Evolutionary conservation across 2,797 vertebrate species (phyloP), one percentile per base, ranked within the genome.

Genomic region (Acipenser oxyrinchus): DNA sequence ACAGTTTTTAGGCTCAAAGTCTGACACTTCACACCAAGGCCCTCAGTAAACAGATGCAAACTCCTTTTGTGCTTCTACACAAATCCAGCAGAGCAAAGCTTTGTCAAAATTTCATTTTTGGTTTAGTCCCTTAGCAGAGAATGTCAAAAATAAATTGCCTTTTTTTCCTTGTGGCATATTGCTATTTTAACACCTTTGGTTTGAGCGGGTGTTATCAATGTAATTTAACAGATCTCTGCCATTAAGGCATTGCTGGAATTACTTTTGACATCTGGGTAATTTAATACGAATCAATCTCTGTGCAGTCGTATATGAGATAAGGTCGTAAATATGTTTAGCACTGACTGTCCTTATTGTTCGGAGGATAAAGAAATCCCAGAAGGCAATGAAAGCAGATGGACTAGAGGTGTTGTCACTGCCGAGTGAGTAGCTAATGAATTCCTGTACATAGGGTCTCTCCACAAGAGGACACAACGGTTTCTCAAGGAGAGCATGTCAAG

Each of bases 341-440:
- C 75, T 77, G 79, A 72, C 75, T 77, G 78, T 83, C 77, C 79
- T 83, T 79, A 81, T 87, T 81, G 84, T 83, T 78, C 74, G 60
- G 63, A 68, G 70, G 72, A 74, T 75, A 65, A 69, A 1, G 57
- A 65, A 76, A 53, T 67, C 82, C 76, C 77, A 66, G 72, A 81
- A 81, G 77, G 78, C 72, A 9, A 57, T 48, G 12, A 18, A 8
- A 81, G 84, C 84, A 88, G 84, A 84, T 88, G 85, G 83, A 86
- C 84, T 80, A 78, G 82, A 86, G 79, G 77, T 81, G 80, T 81
- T 88, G 85, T 87, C 83, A 81, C 81, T 68, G 74, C 77, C 72
- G 83, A 85, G 71, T 83, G 83, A 86, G 83, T 81, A 75, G 79
- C 80, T 88, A 89, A 90, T 90, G 84, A 87, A 87, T 82, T 82